These are phyloP conservation scores for Hylomyscus alleni DNA, from an alignment of 2,797 vertebrate genomes.

Conservation along the genomic window DNA sequence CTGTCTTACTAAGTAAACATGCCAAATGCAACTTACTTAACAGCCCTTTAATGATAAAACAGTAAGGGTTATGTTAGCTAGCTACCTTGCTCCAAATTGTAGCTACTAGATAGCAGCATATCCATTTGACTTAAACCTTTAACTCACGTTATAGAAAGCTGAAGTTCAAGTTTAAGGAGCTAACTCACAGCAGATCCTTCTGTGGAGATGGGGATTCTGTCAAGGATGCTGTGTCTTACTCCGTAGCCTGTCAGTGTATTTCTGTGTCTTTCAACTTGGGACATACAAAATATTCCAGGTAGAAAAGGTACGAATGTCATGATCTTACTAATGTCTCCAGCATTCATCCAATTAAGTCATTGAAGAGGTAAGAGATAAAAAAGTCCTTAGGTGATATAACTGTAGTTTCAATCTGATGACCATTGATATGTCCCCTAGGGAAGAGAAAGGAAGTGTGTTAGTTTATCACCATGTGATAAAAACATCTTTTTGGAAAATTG, in stretches of 20 bases:
- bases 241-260: not conserved
- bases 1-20: not conserved
- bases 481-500: not conserved
- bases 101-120: not conserved
- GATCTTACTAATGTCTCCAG: not conserved
- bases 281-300: not conserved
- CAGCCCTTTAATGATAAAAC: conserved; percentile 1
- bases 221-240: not conserved
- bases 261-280: not conserved
- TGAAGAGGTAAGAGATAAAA: conserved; percentile 2
- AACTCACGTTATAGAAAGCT: not conserved
- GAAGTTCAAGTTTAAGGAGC: not conserved
- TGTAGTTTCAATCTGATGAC: not conserved
- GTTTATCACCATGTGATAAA: conserved; percentile 7
- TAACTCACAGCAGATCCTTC: not conserved
- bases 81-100: not conserved
- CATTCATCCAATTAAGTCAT: not conserved
- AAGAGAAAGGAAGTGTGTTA: not conserved
- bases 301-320: conserved; percentile 8
- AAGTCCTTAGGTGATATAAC: not conserved
- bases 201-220: not conserved
- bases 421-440: not conserved
- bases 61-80: not conserved
- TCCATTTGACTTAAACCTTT: not conserved
- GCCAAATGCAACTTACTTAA: not conserved